Evolutionary conservation across 2,797 vertebrate genomes (phyloP).

Genomic region (Gymnoscopelus braueri): DNA sequence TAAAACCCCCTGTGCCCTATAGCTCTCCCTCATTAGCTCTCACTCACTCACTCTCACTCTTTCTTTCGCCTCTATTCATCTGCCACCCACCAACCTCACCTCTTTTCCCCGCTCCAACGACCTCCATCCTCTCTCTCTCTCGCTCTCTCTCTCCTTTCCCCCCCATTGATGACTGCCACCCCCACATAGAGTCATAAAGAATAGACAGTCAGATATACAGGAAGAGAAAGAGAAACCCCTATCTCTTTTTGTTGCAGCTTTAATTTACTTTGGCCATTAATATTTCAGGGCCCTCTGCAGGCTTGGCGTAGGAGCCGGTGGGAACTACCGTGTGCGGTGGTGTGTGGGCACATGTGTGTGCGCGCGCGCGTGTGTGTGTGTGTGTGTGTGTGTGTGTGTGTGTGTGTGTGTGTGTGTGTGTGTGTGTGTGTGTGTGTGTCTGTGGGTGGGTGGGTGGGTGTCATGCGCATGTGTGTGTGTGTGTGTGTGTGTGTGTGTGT

Average conservation of each 20-base stretch:
- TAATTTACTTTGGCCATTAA: conserved; percentile 87
- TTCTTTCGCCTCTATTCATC: conserved; percentile 24
- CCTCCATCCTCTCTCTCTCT: conserved; percentile 11
- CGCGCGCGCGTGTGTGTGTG: too few species aligned
- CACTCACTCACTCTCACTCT: neutral
- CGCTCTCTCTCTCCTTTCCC: conserved; percentile 33
- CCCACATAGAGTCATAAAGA: conserved; percentile 73
- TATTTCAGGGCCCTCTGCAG: conserved; percentile 84
- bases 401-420: conserved; percentile 4
- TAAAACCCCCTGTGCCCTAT: conserved; percentile 20
- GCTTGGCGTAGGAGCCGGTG: conserved; percentile 71
- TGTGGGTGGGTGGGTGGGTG: conserved; percentile 28
- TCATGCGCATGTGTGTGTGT: conserved; percentile 9
- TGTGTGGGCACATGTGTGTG: neutral
- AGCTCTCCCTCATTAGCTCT: conserved; percentile 49
- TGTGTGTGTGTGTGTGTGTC: conserved; percentile 30
- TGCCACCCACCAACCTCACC: conserved; percentile 52
- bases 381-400: conserved; percentile 59
- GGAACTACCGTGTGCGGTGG: conserved; percentile 51
- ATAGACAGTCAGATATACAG: conserved; percentile 78
- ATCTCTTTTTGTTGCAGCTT: conserved; percentile 82
- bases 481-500: neutral
- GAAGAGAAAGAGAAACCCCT: conserved; percentile 74
- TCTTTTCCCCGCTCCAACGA: conserved; percentile 26
- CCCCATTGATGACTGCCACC: conserved; percentile 48